Conservation (phyloP, 2,113 vertebrate genomes). For the Pseudopipra pipra region DNA sequence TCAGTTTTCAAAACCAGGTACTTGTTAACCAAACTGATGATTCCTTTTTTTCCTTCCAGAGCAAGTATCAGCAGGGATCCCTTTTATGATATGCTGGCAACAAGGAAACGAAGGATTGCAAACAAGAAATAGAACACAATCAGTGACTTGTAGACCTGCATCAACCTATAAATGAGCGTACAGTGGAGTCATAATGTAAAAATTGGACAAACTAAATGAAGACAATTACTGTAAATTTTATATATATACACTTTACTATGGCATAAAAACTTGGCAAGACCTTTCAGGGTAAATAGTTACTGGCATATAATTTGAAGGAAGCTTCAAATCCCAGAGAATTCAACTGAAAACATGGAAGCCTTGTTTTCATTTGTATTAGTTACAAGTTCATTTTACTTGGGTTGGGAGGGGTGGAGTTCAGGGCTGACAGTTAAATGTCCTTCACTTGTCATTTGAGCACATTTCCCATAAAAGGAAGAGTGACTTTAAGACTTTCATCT, state of each 20-base stretch:
- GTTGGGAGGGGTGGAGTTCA: background rate
- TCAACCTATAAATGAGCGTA: background rate
- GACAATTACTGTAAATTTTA: background rate
- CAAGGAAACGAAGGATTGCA: slow-evolving; percentile 94
- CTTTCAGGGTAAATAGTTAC: background rate
- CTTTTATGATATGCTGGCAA: slow-evolving; percentile 98
- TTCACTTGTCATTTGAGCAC: background rate
- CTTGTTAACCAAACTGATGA: background rate
- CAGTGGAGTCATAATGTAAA: background rate
- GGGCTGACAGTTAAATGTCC: background rate
- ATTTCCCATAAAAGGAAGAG: background rate
- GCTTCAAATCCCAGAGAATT: background rate
- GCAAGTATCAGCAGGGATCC: slow-evolving; percentile 98
- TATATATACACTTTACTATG: background rate
- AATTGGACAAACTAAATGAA: background rate
- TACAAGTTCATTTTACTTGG: background rate
- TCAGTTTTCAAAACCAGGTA: background rate
- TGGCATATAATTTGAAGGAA: background rate
- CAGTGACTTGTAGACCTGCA: background rate
- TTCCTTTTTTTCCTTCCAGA: slow-evolving; percentile 69
- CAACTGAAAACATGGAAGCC: background rate
- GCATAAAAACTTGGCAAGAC: background rate
- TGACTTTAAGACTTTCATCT: background rate
- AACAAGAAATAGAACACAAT: slow-evolving; percentile 87
- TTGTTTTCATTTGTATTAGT: background rate